Evolutionary conservation across 2,797 vertebrate species (phyloP), one percentile per base, ranked within the genome.

Genomic region (Anabacerthia variegaticeps): DNA sequence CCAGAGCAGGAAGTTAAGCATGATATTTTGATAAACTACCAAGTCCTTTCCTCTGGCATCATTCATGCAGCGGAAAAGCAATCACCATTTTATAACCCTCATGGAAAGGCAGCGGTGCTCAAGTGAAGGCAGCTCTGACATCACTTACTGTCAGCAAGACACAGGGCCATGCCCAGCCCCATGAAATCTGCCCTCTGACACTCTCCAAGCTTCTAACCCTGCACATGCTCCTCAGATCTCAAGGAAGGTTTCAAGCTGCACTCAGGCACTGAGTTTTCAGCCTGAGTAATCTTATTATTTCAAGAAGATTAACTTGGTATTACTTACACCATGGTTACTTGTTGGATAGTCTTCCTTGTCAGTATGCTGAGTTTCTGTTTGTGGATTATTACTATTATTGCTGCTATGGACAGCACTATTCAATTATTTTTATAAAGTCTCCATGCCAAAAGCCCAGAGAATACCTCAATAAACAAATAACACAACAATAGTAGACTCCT

Each of bases 391-490:
- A 43, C 21, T 59, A 20, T n/a, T 81, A 24, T 80, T 92, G 44
- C 48, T 91, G 61, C 19, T 83, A 55, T 15, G 43, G 86, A 69
- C 48, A 84, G 28, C 4, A 37, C 23, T 55, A 36, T 43, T 72
- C 28, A 86, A 86, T 89, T 91, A 51, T 62, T 94, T 92, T 86
- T 87, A 93, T 58, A 62, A 91, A 82, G 51, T 55, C 12, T 87
- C 6, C 44, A 59, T 48, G 28, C 59, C 51, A 85, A 87, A 87
- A 14, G 48, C 39, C 24, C 43, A 85, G 36, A 76, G 30, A 82
- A 65, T 16, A 71, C 16, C 46, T 58, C n/a, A 61, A 46, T 58
- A 84, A 91, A 88, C 20, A 69, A 88, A 71, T 36, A 55, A 36
- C 48, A 76, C 43, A 79, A 23, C 32, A 87, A 68, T 2, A 88